Percentiles rank a stretch among this genome's conserved stretches.
Conservation (phyloP, 1,140 invertebrate genomes). For the Penaeus vannamei region DNA sequence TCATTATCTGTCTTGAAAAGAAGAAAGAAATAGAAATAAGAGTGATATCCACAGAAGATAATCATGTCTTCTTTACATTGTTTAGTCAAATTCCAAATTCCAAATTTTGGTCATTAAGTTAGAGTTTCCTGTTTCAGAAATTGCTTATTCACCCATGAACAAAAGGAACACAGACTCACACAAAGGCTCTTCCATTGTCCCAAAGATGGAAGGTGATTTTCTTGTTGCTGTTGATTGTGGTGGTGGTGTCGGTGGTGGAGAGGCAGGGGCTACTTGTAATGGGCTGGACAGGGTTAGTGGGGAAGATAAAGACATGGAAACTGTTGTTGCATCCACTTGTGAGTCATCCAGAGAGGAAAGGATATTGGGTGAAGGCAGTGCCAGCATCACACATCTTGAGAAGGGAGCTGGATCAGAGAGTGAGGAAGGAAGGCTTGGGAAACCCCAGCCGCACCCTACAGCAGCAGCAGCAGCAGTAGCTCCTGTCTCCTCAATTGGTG, state of each 20-base stretch:
- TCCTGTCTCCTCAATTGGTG: neutral
- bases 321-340: too few relatives aligned
- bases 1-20: too few relatives aligned
- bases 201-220: neutral
- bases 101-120: neutral
- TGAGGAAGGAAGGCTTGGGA: too few relatives aligned
- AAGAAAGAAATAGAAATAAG: too few relatives aligned
- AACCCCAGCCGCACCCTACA: neutral
- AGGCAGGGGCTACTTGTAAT: constrained; percentile 5
- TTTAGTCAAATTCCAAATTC: too few relatives aligned
- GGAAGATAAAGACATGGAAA: too few relatives aligned
- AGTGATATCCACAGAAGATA: too few relatives aligned
- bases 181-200: constrained; percentile 2
- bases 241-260: constrained; percentile 2
- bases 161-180: constrained; percentile 20
- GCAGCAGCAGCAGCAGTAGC: neutral
- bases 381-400: too few relatives aligned
- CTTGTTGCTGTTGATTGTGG: constrained; percentile 13
- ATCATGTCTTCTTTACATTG: too few relatives aligned
- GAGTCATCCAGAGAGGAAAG: too few relatives aligned
- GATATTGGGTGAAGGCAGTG: too few relatives aligned
- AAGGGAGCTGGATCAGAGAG: too few relatives aligned
- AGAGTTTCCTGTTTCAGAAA: constrained; percentile 52
- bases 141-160: constrained; percentile 47
- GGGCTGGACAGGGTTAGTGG: neutral